Percentiles rank a stretch among this genome's conserved stretches.
Conservation (phyloP, 2,888 invertebrate species). For the Hanleya hanleyi region DNA sequence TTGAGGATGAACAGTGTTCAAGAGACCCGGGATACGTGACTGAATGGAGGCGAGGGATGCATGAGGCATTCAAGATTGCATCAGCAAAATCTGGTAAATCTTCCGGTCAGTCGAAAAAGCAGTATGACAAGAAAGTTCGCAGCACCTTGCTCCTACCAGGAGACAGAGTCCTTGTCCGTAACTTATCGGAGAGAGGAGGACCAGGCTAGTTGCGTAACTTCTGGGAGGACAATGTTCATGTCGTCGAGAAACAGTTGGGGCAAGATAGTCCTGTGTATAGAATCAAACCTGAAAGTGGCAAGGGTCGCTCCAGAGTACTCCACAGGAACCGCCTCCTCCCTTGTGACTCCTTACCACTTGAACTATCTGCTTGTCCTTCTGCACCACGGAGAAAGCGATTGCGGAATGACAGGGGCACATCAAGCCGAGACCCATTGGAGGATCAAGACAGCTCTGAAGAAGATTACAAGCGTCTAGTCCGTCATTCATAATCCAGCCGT, state of each 20-base stretch:
- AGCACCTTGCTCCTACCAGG: background rate
- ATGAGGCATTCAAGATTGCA: background rate
- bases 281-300: background rate
- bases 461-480: background rate
- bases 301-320: background rate
- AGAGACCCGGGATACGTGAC: background rate
- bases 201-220: background rate
- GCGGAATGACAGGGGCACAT: background rate
- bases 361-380: background rate
- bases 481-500: no score
- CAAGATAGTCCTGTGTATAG: background rate
- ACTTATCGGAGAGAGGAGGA: background rate
- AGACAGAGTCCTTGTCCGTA: background rate
- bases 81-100: background rate
- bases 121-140: background rate
- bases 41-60: background rate
- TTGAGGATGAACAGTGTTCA: background rate
- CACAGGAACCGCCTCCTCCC: background rate
- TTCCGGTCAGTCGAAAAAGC: background rate
- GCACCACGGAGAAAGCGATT: background rate
- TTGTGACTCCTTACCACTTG: background rate
- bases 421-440: background rate
- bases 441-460: background rate
- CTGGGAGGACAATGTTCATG: constrained; percentile 2
- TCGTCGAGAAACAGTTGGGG: background rate